phyloP scores from a whole-genome alignment of 2,113 vertebrate genomes.

The Illadopsis cleaveri region DNA sequence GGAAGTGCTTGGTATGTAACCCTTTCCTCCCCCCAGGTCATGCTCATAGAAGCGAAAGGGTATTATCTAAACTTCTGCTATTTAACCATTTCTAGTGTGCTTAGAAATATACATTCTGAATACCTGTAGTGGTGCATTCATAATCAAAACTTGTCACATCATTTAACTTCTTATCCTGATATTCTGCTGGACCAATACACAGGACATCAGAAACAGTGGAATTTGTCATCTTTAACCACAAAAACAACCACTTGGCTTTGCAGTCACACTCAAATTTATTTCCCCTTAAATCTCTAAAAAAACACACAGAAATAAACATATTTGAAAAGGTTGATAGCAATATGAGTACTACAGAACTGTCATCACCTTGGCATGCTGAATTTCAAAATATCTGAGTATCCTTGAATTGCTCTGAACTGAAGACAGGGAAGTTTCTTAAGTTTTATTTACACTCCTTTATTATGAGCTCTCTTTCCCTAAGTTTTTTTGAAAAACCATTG shows the following conservation, averaged over 20 bases:
- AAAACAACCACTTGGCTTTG: slow-evolving; percentile 95
- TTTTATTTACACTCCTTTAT: neutral
- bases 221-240: slow-evolving; percentile 96
- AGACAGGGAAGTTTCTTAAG: neutral
- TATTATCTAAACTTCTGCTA: neutral
- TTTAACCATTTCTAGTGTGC: neutral
- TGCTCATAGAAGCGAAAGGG: neutral
- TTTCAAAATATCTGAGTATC: neutral
- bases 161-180: slow-evolving; percentile 93
- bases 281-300: slow-evolving; percentile 91
- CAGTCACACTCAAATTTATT: slow-evolving; percentile 98
- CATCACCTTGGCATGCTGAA: slow-evolving; percentile 30
- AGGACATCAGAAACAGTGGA: slow-evolving; percentile 93
- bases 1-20: neutral
- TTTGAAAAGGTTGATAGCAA: slow-evolving; percentile 31
- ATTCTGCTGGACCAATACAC: slow-evolving; percentile 89
- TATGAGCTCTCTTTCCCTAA: neutral
- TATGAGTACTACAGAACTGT: slow-evolving; percentile 4
- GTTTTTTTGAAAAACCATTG: neutral
- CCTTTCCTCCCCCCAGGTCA: slow-evolving; percentile 18
- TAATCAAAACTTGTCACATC: slow-evolving; percentile 90
- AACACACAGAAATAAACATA: slow-evolving; percentile 54
- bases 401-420: neutral
- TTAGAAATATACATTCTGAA: slow-evolving; percentile 55
- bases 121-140: slow-evolving; percentile 94